Base-by-base conservation (phyloP, 2,888 invertebrate genomes). In the Drosophila quinaria region DNA sequence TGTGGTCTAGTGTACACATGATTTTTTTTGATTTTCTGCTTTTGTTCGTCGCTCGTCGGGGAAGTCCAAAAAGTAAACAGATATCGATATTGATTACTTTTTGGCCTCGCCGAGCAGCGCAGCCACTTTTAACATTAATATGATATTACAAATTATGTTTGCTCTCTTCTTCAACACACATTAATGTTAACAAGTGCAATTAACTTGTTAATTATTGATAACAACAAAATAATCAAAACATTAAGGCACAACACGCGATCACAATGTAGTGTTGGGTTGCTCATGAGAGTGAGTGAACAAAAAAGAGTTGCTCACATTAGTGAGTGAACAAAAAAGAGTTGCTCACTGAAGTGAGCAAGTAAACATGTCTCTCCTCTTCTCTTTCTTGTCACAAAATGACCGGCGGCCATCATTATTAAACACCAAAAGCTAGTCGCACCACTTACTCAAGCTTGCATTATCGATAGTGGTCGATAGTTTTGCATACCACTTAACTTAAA, bases 1-100 rank as follows among this genome's bases (percentile, higher is more conserved):
- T 81, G 9, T 61, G 70, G 8, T 74, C 63, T 19, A 90, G 41
- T 0, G 5, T 11, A 9, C 66, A 4, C 41, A 69, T 85, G 13
- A 5, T 11, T 35, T 19, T 29, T 11, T 41, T 11, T 42, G 4
- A 4, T 22, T 22, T 41, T 19, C 11, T 9, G 4, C 10, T 37
- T 17, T 3, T 4, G 9, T 17, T 9, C 19, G 11, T 11, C 15
- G 8, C 3, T 25, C 25, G 25, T 8, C 51, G 70, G 88, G 76
- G 62, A 81, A 86, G 44, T 41, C 56, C 84, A 35, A 44, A 56
- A 49, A 61, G 0, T 10, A 3, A 3, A 29, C 31, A 31, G 37
- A 29, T 39, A 29, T 39, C 46, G n/a, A 17, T 13, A 10, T 8
- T 25, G 6, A 56, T 13, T 4, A 31, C 56, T 44, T 4, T 17